These are phyloP conservation scores for Rambutsinella grinnellia DNA, from an alignment of 2,888 invertebrate species.

Conservation along the genomic window DNA sequence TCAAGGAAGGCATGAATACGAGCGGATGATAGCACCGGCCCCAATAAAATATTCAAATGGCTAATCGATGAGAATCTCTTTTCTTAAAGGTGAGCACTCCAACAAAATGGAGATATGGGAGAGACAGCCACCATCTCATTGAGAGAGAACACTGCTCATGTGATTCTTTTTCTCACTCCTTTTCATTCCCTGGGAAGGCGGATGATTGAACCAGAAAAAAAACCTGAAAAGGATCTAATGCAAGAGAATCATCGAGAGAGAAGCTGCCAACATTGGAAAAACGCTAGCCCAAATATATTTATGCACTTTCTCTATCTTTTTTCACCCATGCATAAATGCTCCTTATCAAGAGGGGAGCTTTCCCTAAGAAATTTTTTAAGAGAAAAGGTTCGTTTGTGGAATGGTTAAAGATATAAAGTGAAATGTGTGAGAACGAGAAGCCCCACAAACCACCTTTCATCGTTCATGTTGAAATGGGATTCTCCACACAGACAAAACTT, in stretches of 20 bases:
- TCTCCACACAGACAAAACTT: background rate
- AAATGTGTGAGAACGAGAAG: background rate
- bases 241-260: background rate
- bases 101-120: constrained; percentile 8
- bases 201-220: constrained; percentile 47
- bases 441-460: constrained; percentile 41
- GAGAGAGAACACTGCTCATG: constrained; percentile 13
- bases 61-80: constrained; percentile 55
- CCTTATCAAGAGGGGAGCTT: constrained; percentile 23
- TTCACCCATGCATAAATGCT: constrained; percentile 27
- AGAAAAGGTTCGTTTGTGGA: background rate
- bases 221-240: constrained; percentile 15
- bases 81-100: constrained; percentile 31
- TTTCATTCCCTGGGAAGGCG: background rate
- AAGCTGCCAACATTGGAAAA: background rate
- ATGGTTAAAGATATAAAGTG: background rate
- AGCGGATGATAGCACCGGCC: constrained; percentile 41
- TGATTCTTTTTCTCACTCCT: background rate
- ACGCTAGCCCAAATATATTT: background rate
- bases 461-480: constrained; percentile 37
- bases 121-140: constrained; percentile 21
- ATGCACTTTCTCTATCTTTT: constrained; percentile 2
- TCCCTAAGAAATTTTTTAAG: background rate
- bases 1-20: constrained; percentile 32
- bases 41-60: constrained; percentile 57